Percentiles rank a stretch among this genome's conserved stretches.
Conservation (phyloP, 1,140 invertebrate genomes). For the Aporrectodea caliginosa region DNA sequence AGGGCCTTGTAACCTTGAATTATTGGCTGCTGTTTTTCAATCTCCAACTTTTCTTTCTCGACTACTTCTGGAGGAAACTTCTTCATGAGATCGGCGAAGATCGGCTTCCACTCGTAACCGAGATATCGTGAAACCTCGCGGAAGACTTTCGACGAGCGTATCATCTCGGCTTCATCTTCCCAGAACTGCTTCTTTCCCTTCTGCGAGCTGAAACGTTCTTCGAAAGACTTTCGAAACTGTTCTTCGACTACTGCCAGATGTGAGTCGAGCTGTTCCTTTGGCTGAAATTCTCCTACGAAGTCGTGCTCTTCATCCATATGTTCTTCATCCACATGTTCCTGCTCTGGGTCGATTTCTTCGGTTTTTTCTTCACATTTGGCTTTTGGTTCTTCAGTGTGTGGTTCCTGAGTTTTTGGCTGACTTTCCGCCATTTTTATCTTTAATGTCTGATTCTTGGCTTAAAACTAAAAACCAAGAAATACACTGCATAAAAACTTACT, state of each 20-base stretch:
- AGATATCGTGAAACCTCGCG: constrained; percentile 28
- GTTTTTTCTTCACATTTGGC: too few relatives aligned
- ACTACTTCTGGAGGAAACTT: constrained; percentile 15
- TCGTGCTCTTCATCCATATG: background rate
- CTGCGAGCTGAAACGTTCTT: background rate
- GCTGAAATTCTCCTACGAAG: background rate
- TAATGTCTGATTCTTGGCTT: too few relatives aligned
- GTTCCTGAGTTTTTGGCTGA: too few relatives aligned
- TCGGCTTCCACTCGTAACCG: constrained; percentile 27
- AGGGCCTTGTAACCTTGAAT: constrained; percentile 26
- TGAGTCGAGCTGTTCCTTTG: constrained; percentile 1
- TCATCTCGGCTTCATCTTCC: constrained; percentile 18
- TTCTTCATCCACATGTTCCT: background rate
- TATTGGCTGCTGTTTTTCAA: constrained; percentile 11
- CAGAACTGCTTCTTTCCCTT: constrained; percentile 5
- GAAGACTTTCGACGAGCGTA: constrained; percentile 20
- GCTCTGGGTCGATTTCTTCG: background rate
- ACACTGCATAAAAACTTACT: too few relatives aligned
- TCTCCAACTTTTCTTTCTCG: constrained; percentile 1
- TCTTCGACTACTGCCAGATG: constrained; percentile 15
- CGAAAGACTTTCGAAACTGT: constrained; percentile 20
- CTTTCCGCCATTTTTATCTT: too few relatives aligned
- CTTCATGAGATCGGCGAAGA: constrained; percentile 23
- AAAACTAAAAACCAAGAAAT: too few relatives aligned
- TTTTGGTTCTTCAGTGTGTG: too few relatives aligned